phyloP scores from a whole-genome alignment of 2,113 vertebrate species.

The Rhabdornis inornatus region DNA sequence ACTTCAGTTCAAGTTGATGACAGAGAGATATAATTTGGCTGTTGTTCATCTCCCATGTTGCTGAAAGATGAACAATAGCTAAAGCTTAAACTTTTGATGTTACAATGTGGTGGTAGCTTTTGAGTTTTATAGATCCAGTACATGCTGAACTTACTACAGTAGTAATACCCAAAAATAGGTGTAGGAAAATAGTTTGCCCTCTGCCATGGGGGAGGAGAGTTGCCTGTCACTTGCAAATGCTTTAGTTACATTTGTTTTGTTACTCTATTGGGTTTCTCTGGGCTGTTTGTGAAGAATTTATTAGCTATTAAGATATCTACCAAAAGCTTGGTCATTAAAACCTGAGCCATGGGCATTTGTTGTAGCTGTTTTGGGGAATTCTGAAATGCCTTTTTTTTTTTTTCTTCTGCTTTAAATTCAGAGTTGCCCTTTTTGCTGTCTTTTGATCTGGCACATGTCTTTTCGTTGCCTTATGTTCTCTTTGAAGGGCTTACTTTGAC shows the following conservation, averaged over 20 bases:
- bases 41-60: conserved; percentile 24
- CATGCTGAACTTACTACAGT: neutral
- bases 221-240: neutral
- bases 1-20: conserved; percentile 30
- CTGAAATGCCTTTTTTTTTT: neutral
- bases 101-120: neutral
- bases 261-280: neutral
- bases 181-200: neutral
- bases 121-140: neutral
- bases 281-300: neutral
- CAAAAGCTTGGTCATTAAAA: neutral
- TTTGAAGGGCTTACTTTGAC: neutral
- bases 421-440: neutral
- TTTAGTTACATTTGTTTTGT: neutral
- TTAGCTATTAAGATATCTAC: neutral
- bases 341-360: neutral
- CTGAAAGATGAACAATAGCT: conserved; percentile 34
- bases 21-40: conserved; percentile 44
- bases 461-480: neutral
- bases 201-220: neutral
- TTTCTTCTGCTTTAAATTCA: neutral
- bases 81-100: conserved; percentile 17
- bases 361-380: neutral
- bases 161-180: neutral
- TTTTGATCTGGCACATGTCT: neutral